Percentiles rank a stretch among this genome's conserved stretches.
Evolutionary conservation across 2,113 vertebrate species (phyloP).

Genomic region (Ornithorhynchus anatinus): DNA sequence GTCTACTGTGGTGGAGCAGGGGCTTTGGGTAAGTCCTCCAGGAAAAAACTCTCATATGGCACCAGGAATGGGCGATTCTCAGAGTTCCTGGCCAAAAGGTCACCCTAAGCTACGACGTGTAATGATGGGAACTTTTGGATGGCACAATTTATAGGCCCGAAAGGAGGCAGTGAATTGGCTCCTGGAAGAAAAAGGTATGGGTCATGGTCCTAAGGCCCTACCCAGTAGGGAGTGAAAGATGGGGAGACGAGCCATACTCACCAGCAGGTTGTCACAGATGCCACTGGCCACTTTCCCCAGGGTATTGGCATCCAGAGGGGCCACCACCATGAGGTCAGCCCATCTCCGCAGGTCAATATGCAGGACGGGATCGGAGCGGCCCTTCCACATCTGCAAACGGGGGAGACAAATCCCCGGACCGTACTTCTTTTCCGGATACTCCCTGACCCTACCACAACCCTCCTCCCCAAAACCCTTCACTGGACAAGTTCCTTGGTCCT

Average conservation of each 20-base stretch:
- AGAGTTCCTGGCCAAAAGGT: too few relatives aligned
- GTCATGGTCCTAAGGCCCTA: too few relatives aligned
- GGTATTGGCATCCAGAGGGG: slow-evolving; percentile 95
- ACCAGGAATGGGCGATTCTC: too few relatives aligned
- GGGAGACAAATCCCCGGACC: not conserved
- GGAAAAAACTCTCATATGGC: too few relatives aligned
- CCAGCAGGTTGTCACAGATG: slow-evolving; percentile 96
- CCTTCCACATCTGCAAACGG: slow-evolving; percentile 81
- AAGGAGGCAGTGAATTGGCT: too few relatives aligned
- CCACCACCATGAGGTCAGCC: slow-evolving; percentile 90
- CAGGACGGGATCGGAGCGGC: slow-evolving; percentile 87
- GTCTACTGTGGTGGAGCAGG: too few relatives aligned
- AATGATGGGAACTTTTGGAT: too few relatives aligned
- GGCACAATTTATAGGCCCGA: too few relatives aligned
- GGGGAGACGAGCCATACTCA: slow-evolving; percentile 65
- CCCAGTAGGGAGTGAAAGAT: not conserved
- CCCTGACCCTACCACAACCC: not conserved
- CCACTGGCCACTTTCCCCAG: slow-evolving; percentile 92
- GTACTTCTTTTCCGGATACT: not conserved
- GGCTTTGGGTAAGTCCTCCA: too few relatives aligned
- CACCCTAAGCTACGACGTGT: too few relatives aligned
- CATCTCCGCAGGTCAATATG: slow-evolving; percentile 93
- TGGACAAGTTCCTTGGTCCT: not conserved
- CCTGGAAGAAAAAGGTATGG: too few relatives aligned
- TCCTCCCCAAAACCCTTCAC: not conserved